Evolutionary conservation across 2,888 invertebrate genomes (phyloP).

Genomic region (Darwinula stevensoni): DNA sequence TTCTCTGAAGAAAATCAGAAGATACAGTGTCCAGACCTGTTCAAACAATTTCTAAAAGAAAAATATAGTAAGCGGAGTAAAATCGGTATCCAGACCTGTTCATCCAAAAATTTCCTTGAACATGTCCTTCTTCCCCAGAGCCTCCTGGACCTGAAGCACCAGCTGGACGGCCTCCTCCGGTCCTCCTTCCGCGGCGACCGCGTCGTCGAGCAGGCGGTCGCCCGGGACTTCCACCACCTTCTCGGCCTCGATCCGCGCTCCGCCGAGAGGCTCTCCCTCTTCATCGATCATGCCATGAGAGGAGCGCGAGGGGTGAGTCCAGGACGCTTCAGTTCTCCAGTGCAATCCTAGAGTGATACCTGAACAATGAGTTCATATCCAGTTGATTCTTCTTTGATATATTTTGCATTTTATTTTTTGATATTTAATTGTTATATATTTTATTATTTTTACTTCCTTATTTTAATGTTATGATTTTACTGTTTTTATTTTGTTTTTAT

Average conservation of each 20-base stretch:
- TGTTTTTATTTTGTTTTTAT: too few relatives aligned
- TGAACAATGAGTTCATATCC: too few relatives aligned
- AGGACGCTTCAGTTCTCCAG: too few relatives aligned
- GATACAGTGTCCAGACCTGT: too few relatives aligned
- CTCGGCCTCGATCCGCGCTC: conserved; percentile 90
- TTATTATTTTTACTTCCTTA: conserved; percentile 1
- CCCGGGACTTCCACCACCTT: conserved; percentile 91
- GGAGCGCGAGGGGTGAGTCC: conserved; percentile 72
- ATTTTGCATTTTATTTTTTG: conserved; percentile 7
- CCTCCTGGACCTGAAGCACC: conserved; percentile 81
- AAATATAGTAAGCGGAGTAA: too few relatives aligned
- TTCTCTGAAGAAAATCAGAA: too few relatives aligned
- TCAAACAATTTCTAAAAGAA: too few relatives aligned
- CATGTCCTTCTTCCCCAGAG: conserved; percentile 24
- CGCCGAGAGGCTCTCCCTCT: conserved; percentile 89
- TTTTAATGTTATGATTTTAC: not conserved
- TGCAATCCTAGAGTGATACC: too few relatives aligned
- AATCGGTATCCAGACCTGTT: conserved; percentile 5
- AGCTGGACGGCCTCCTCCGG: conserved; percentile 86
- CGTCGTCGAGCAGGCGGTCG: conserved; percentile 95
- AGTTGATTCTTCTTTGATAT: not conserved
- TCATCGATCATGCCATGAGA: conserved; percentile 95
- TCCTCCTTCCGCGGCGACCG: conserved; percentile 92
- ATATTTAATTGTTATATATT: not conserved
- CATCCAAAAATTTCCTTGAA: not conserved